These are phyloP conservation scores for Myotis yumanensis DNA, from an alignment of 2,113 vertebrate species.

Conservation along the genomic window DNA sequence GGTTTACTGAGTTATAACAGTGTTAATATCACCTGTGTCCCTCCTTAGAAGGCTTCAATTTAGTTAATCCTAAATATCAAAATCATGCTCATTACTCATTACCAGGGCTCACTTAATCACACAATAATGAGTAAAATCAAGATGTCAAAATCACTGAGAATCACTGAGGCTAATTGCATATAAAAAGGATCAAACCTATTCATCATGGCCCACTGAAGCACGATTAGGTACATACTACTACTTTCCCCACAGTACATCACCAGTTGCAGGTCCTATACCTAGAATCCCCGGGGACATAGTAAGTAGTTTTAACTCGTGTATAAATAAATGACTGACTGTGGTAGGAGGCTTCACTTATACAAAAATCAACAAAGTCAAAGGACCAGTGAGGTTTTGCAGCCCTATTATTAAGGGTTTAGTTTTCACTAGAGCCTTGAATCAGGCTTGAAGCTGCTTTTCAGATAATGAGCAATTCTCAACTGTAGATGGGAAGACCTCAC, in stretches of 20 bases:
- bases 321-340: background rate
- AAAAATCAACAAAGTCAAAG: background rate
- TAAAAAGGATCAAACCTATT: constrained; percentile 6
- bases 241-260: background rate
- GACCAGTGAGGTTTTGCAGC: background rate
- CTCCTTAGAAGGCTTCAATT: constrained; percentile 41
- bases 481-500: background rate
- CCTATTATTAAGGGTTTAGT: background rate
- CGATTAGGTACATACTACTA: constrained; percentile 2
- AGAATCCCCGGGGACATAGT: background rate
- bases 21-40: constrained; percentile 18
- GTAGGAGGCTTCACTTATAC: background rate
- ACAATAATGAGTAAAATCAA: constrained; percentile 64
- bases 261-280: background rate
- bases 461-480: background rate
- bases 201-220: background rate
- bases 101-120: constrained; percentile 57
- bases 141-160: constrained; percentile 58
- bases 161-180: constrained; percentile 48
- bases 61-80: constrained; percentile 51
- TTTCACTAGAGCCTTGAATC: background rate
- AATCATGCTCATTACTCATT: constrained; percentile 31
- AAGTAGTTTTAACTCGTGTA: background rate
- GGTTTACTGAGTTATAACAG: constrained; percentile 40
- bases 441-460: background rate